These are phyloP conservation scores for Cladorhizidae sp. DNA, from an alignment of 37 sponge, comb jelly and placozoan species.

Conservation along the genomic window DNA sequence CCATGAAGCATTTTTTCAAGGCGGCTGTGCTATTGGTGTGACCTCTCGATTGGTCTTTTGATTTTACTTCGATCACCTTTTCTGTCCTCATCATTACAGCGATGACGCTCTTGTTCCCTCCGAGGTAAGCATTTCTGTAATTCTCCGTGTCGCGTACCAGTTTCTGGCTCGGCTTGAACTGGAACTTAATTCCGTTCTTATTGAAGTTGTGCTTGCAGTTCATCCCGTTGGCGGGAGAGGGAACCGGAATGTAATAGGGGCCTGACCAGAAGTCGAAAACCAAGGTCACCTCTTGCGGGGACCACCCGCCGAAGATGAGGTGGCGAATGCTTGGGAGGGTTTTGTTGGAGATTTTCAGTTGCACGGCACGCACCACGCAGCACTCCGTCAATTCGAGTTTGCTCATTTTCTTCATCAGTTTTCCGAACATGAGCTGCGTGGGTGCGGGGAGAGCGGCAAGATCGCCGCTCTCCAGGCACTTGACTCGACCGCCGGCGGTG, in stretches of 20 bases:
- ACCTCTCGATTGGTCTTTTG: neutral
- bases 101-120: neutral
- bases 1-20: neutral
- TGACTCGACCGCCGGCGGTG: neutral
- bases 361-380: slow-evolving; percentile 2
- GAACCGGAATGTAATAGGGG: neutral
- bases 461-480: neutral
- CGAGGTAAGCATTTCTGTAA: slow-evolving; percentile 7
- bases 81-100: slow-evolving; percentile 30
- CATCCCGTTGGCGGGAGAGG: neutral
- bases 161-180: slow-evolving; percentile 12
- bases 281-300: slow-evolving; percentile 9
- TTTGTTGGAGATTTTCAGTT: neutral
- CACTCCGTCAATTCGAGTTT: neutral
- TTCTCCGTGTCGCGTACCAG: neutral
- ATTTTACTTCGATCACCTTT: neutral
- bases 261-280: neutral
- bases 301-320: neutral
- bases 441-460: neutral
- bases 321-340: neutral
- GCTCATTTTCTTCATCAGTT: neutral
- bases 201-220: neutral
- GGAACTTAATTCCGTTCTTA: neutral
- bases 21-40: neutral
- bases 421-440: neutral